Percentiles rank a stretch among this genome's conserved stretches.
Conservation (phyloP, 53 echinoderm and acorn worm genomes). For the Stichopus horrens region DNA sequence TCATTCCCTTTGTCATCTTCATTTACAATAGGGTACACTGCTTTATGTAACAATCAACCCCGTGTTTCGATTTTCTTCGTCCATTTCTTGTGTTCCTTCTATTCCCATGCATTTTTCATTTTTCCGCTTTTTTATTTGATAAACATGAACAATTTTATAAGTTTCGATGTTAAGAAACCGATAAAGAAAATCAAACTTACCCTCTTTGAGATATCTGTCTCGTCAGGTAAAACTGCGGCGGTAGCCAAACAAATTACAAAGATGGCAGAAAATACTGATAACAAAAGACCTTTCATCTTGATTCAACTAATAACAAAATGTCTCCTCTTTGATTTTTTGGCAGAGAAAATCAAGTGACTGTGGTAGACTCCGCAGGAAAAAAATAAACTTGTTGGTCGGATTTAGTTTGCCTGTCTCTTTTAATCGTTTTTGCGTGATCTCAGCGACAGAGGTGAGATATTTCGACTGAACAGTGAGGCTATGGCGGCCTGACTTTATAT, state of each 20-base stretch:
- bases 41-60: no score
- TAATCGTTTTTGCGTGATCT: neutral
- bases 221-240: constrained; percentile 30
- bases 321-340: neutral
- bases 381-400: neutral
- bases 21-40: no score
- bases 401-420: no score
- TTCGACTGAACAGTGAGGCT: neutral
- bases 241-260: constrained; percentile 24
- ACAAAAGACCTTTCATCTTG: constrained; percentile 34
- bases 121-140: no score
- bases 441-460: neutral
- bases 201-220: constrained; percentile 36
- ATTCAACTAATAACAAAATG: neutral
- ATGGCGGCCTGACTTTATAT: neutral
- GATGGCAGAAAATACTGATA: constrained; percentile 28
- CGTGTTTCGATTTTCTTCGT: no score
- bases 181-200: neutral
- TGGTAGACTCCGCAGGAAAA: neutral
- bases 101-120: no score
- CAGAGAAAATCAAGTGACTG: neutral
- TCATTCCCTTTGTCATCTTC: no score
- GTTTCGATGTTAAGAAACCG: no score
- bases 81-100: no score
- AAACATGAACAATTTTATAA: no score